phyloP scores from a whole-genome alignment of 1,140 invertebrate species.

The Lamellibrachia luymesi region DNA sequence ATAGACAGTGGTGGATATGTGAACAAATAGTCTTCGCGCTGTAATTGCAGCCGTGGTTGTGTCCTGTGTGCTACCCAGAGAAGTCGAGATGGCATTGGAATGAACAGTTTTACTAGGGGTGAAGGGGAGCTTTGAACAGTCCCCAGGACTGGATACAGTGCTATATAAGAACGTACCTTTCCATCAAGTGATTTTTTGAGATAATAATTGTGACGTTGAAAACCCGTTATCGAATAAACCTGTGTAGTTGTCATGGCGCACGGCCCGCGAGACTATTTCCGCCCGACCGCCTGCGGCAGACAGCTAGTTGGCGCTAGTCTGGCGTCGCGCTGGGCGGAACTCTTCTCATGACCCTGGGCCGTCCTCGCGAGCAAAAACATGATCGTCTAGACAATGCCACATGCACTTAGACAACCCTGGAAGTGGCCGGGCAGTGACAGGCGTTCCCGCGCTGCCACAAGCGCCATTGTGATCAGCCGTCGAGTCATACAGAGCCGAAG shows the following conservation, averaged over 20 bases:
- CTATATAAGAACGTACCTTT: no score
- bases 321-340: conserved; percentile 23
- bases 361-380: background rate
- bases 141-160: no score
- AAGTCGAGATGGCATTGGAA: no score
- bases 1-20: no score
- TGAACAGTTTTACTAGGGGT: no score
- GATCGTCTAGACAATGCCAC: background rate
- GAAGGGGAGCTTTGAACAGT: no score
- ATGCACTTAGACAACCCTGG: background rate
- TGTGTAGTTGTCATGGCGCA: background rate
- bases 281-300: background rate
- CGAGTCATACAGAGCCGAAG: background rate
- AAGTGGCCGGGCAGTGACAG: background rate
- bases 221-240: background rate
- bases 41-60: no score
- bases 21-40: no score
- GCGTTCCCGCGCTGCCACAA: background rate
- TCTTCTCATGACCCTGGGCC: conserved; percentile 25
- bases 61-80: no score
- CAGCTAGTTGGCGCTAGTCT: background rate
- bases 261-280: no score
- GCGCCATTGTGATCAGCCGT: background rate
- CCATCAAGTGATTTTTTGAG: no score
- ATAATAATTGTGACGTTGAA: no score